These are phyloP conservation scores for Delphinapterus leucas DNA, from an alignment of 2,113 vertebrate species.

Conservation along the genomic window DNA sequence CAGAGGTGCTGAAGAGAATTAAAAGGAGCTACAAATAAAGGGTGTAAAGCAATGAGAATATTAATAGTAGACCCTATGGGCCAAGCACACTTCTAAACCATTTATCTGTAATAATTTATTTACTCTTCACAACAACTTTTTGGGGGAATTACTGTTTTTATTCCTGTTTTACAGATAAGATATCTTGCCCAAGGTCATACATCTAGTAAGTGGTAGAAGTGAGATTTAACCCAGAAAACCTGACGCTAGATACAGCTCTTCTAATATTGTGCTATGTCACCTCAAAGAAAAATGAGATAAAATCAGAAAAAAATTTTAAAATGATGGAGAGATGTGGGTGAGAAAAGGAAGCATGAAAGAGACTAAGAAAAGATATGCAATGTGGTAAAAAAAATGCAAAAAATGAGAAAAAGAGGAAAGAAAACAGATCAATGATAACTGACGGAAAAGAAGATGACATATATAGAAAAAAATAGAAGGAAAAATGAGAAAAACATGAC, in stretches of 20 bases:
- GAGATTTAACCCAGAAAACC: not conserved
- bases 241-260: not conserved
- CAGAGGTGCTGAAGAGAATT: not conserved
- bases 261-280: not conserved
- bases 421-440: not conserved
- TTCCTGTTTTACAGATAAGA: not conserved
- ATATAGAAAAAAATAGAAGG: not conserved
- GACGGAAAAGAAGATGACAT: not conserved
- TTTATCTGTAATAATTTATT: not conserved
- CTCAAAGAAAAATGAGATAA: not conserved
- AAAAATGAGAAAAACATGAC: not conserved
- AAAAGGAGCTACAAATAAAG: not conserved
- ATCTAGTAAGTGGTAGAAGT: not conserved
- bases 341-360: not conserved
- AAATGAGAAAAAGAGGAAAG: not conserved
- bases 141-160: not conserved
- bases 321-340: not conserved
- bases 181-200: not conserved
- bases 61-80: not conserved
- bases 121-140: not conserved
- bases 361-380: not conserved
- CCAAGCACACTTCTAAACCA: not conserved
- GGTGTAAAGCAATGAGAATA: not conserved
- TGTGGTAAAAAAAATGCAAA: not conserved
- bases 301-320: not conserved